Base-by-base conservation (phyloP, 2,888 invertebrate genomes). In the Pachliopta kotzebuea region DNA sequence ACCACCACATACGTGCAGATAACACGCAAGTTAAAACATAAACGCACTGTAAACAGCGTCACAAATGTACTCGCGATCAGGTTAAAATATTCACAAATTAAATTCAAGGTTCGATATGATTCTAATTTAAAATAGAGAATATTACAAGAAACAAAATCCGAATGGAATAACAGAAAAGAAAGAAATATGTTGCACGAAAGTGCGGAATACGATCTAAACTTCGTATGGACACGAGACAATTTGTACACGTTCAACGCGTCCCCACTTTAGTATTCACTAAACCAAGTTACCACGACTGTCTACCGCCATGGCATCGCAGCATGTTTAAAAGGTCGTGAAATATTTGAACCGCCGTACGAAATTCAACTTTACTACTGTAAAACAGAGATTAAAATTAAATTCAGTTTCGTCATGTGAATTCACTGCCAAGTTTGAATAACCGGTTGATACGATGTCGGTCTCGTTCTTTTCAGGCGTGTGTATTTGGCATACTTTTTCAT, bases 381-480 rank as follows among this genome's bases (percentile, higher is more conserved):
- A 1, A 62, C 69, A 81, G 68, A 73, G 73, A 70, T 67, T 60
- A 70, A 70, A 78, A 76, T 71, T 24, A 61, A 53, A 49, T 68
- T 20, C 37, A 55, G 14, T 20, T 56, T 54, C 29, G 62, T 9
- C 52, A 67, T 71, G 71, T 74, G 76, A 83, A 83, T 87, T 88
- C 86, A 86, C 79, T 87, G 87, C 87, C 89, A 90, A 88, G 88
- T 87, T 87, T 86, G 85, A 79, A 82, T 79, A 83, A 88, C 86
- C 82, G 81, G 84, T 87, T 88, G 76, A 62, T 21, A 65, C 11
- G 56, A 65, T 76, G 72, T 75, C 75, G 72, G 74, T 86, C 82
- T 83, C 83, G 77, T 75, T 82, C 80, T 76, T 67, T 68, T 71
- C 72, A 72, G 81, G 79, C 85, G 84, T 86, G 87, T 80, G 66